Evolutionary conservation across 2,797 vertebrate genomes (phyloP).

Genomic region (Darevskia nairensis): DNA sequence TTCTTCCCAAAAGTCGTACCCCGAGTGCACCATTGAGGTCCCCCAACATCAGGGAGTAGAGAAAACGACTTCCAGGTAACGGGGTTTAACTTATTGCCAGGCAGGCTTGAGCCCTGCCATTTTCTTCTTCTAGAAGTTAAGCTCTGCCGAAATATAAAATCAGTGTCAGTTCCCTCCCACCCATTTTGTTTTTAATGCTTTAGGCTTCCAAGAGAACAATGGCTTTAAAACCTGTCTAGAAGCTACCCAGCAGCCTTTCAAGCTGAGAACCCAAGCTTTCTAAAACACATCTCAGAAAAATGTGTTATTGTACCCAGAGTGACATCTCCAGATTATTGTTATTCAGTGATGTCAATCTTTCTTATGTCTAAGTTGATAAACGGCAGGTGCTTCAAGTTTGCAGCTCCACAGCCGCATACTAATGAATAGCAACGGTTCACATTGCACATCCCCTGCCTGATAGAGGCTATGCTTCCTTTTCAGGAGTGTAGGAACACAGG

Average conservation of each 20-base stretch:
- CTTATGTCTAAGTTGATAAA: slow-evolving; percentile 65
- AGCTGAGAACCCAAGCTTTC: slow-evolving; percentile 17
- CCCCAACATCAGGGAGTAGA: background rate
- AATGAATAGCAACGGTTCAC: slow-evolving; percentile 9
- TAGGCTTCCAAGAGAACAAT: slow-evolving; percentile 4
- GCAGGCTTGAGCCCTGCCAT: background rate
- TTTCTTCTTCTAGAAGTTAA: background rate
- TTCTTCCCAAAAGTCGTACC: background rate
- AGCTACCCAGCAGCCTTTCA: slow-evolving; percentile 28
- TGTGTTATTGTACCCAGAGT: background rate
- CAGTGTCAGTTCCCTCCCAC: background rate
- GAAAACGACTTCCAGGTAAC: background rate
- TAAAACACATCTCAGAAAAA: slow-evolving; percentile 49
- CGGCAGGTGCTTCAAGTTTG: slow-evolving; percentile 51
- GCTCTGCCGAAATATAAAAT: slow-evolving; percentile 13
- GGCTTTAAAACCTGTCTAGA: background rate
- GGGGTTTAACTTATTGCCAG: background rate
- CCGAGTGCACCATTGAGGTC: background rate
- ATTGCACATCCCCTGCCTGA: slow-evolving; percentile 35
- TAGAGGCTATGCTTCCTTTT: slow-evolving; percentile 53
- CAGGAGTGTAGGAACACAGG: too few species aligned
- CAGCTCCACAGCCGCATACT: slow-evolving; percentile 45
- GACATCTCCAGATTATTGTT: slow-evolving; percentile 47
- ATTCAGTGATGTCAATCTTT: slow-evolving; percentile 52
- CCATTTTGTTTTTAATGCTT: background rate